A percentile compares a stretch with the other conserved stretches of the same genome.
Conservation (phyloP, 35 echinoderm and acorn worm genomes). For the Amphiura filiformis region DNA sequence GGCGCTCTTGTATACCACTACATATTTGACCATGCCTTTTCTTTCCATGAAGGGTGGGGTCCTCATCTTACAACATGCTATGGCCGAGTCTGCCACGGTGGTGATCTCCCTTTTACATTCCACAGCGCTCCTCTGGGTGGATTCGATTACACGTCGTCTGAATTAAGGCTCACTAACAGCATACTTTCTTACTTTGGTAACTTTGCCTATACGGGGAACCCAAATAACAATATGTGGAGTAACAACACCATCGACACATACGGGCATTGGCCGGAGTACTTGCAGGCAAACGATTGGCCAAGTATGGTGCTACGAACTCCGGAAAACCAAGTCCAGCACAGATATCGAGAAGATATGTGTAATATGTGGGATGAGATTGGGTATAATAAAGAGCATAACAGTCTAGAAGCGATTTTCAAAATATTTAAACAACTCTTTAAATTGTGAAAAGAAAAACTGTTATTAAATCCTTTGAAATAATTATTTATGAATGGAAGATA, state of each 20-base stretch:
- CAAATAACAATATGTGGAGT: constrained; percentile 18
- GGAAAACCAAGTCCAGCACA: background rate
- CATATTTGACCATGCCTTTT: constrained; percentile 58
- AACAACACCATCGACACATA: background rate
- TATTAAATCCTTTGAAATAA: too few relatives aligned
- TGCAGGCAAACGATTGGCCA: background rate
- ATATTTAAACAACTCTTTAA: too few relatives aligned
- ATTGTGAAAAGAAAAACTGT: too few relatives aligned
- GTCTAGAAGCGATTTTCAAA: too few relatives aligned
- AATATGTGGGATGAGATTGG: background rate
- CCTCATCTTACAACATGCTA: background rate
- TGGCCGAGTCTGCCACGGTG: constrained; percentile 42
- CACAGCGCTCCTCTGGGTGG: constrained; percentile 19
- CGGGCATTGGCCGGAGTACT: background rate
- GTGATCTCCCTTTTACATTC: constrained; percentile 50
- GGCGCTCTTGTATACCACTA: constrained; percentile 28
- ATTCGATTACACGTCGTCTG: constrained; percentile 11
- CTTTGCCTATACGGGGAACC: constrained; percentile 44
- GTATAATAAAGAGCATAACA: too few relatives aligned
- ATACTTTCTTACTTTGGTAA: constrained; percentile 37
- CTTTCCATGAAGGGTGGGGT: constrained; percentile 35
- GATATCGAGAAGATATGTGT: background rate
- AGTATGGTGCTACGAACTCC: background rate
- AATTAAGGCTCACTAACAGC: background rate
- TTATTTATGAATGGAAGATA: too few relatives aligned